Base-by-base conservation (phyloP, 2,797 vertebrate species). In the Ptychobarbus kaznakovi region DNA sequence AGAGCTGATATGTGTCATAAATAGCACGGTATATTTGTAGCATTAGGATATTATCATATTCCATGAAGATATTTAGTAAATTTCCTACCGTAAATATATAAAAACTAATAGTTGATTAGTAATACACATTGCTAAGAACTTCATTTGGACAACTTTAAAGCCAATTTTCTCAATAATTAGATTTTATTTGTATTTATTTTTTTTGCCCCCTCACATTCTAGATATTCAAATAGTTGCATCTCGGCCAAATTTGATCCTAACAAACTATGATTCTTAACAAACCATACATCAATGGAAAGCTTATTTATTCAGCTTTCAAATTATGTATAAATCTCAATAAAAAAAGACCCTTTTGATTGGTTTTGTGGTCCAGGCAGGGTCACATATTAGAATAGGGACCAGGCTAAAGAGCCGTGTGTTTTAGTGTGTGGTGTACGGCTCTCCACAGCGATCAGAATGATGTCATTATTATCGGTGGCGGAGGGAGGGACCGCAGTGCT, bases 401-500 rank as follows among this genome's bases (percentile, higher is more conserved):
- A 58, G 10, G 7, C 44, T 51, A 35, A 65, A 63, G 18, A 51
- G 16, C 25, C 32, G 42, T 12, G 15, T 49, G 28, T 2, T 80
- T 68, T 20, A 22, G 46, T 74, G 72, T 46, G 73, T 35, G 35
- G 40, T n/a, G 76, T 42, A 25, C 46, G 46, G 51, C 86, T 80
- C 56, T 81, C 46, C 83, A 77, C 81, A 69, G 70, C 15, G 70
- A 44, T 69, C 77, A 49, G 92, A 88, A 95, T 96, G 94, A 96
- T 95, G 95, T 96, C 94, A 96, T 91, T 88, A 87, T 95, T 92
- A 92, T 91, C 91, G 86, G 91, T 87, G 80, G 85, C 70, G 80
- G 88, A 91, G 87, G 88, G 92, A 91, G 89, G 93, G 87, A 87
- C 87, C 86, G 70, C 80, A 85, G 89, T 82, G 68, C 86, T 87